A percentile compares a stretch with the other conserved stretches of the same genome.
Conservation (phyloP, 1,140 invertebrate genomes). For the Rhagoletis zephyria region DNA sequence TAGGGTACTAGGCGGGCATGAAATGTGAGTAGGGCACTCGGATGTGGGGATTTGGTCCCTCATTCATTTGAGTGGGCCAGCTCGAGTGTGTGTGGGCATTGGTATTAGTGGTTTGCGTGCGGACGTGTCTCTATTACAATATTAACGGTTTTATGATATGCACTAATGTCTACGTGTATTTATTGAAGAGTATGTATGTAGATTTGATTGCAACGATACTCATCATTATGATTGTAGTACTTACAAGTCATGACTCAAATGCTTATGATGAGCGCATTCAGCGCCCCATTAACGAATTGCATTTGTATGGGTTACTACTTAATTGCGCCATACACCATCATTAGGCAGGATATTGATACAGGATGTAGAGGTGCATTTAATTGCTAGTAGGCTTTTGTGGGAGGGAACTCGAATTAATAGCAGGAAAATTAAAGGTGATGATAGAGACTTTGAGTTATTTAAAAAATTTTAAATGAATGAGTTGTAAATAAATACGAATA, state of each 20-base stretch:
- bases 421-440: background rate
- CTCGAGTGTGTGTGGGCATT: background rate
- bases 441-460: background rate
- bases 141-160: conserved; percentile 50
- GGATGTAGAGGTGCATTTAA: conserved; percentile 8
- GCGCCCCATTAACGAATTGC: conserved; percentile 1
- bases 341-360: background rate
- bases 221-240: conserved; percentile 17
- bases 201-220: background rate
- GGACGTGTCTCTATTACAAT: conserved; percentile 39
- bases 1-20: background rate
- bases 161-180: background rate
- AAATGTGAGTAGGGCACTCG: background rate
- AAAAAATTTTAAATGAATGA: too few relatives aligned
- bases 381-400: background rate
- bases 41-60: background rate
- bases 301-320: conserved; percentile 22
- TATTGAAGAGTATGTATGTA: background rate
- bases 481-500: too few relatives aligned
- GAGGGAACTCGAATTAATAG: too few relatives aligned
- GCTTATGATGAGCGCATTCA: conserved; percentile 17
- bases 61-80: background rate
- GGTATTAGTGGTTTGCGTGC: conserved; percentile 7
- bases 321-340: conserved; percentile 31
- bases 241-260: conserved; percentile 12